Evolutionary conservation across 2,797 vertebrate genomes (phyloP).

Genomic region (Trachurus trachurus): DNA sequence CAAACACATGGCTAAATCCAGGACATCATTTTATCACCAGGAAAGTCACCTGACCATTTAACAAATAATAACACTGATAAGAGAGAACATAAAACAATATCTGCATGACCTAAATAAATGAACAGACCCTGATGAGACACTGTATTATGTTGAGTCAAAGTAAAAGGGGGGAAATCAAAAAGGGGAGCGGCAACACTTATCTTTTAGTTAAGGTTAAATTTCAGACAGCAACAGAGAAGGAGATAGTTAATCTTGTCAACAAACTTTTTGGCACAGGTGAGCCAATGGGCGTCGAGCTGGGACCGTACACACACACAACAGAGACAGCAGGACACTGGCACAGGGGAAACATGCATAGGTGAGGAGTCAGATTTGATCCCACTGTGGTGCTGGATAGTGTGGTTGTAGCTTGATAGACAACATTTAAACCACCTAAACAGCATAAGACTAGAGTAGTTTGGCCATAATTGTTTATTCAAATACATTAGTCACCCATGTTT

Average conservation of each 20-base stretch:
- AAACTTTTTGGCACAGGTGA: neutral
- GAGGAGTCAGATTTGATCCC: neutral
- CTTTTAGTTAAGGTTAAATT: slow-evolving; percentile 51
- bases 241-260: slow-evolving; percentile 12
- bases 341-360: neutral
- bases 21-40: neutral
- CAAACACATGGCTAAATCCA: neutral
- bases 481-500: neutral
- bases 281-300: neutral
- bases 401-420: neutral
- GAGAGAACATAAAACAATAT: neutral
- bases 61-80: neutral
- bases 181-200: slow-evolving; percentile 11
- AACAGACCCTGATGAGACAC: neutral
- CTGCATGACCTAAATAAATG: neutral
- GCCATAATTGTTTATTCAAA: neutral
- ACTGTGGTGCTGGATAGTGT: neutral
- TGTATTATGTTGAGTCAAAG: neutral
- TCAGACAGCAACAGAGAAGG: slow-evolving; percentile 34
- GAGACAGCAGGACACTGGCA: neutral
- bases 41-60: neutral
- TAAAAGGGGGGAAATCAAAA: neutral
- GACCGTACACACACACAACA: neutral
- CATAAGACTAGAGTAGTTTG: neutral
- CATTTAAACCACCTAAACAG: too few species aligned